Percentiles rank a stretch among this genome's conserved stretches.
Conservation (phyloP, 2,888 invertebrate genomes). For the Drosophila parthenogenetica region DNA sequence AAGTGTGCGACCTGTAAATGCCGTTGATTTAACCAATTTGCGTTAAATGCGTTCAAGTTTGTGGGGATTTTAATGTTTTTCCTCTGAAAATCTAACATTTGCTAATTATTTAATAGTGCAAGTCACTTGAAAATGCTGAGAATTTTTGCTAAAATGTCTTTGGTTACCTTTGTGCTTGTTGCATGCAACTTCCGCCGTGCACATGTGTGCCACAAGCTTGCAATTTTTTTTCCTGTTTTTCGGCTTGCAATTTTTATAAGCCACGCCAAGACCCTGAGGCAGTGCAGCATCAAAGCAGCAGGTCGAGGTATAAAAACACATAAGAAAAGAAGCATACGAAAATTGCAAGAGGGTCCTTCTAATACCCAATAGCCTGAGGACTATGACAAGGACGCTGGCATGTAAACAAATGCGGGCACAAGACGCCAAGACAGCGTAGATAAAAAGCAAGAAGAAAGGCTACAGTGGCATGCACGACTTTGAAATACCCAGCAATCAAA, state of each 20-base stretch:
- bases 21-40: constrained; percentile 74
- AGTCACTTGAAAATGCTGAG: constrained; percentile 10
- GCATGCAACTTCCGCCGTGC: constrained; percentile 7
- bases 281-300: constrained; percentile 45
- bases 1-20: constrained; percentile 71
- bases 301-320: background rate
- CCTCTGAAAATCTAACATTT: constrained; percentile 1
- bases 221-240: constrained; percentile 18
- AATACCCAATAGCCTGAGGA: constrained; percentile 66
- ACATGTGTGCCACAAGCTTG: constrained; percentile 31
- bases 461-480: no score
- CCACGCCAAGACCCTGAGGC: constrained; percentile 40
- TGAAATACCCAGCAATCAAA: no score
- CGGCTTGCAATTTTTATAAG: constrained; percentile 60
- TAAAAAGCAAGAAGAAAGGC: background rate
- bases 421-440: constrained; percentile 13
- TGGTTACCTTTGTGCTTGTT: constrained; percentile 12
- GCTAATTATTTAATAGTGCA: constrained; percentile 53
- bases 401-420: constrained; percentile 65
- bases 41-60: constrained; percentile 12
- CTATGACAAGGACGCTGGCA: constrained; percentile 38
- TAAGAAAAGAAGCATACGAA: constrained; percentile 29
- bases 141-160: constrained; percentile 25
- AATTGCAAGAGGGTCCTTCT: constrained; percentile 8
- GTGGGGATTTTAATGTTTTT: background rate